Conservation (phyloP, 2,797 vertebrate genomes). For the Adelosebastes latens region DNA sequence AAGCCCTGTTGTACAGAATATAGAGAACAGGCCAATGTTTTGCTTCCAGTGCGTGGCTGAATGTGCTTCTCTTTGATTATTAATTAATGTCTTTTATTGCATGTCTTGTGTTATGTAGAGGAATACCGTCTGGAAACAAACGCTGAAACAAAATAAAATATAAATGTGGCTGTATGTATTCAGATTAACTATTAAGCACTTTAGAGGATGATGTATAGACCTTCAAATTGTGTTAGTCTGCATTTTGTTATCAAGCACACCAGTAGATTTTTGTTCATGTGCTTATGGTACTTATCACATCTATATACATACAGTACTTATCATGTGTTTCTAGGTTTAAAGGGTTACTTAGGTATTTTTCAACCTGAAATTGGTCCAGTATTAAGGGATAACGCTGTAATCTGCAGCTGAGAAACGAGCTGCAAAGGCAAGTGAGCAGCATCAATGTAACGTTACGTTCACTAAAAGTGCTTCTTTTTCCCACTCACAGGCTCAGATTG, state of each 20-base stretch:
- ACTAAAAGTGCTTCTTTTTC: not conserved
- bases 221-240: not conserved
- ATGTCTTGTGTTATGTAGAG: slow-evolving; percentile 1
- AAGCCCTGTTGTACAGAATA: slow-evolving; percentile 16
- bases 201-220: not conserved
- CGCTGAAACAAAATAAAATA: slow-evolving; percentile 9
- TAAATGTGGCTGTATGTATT: slow-evolving; percentile 15
- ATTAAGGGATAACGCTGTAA: too few relatives aligned
- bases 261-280: not conserved
- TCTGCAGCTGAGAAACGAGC: too few relatives aligned
- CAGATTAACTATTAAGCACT: slow-evolving; percentile 22
- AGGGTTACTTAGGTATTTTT: too few relatives aligned
- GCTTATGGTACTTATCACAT: not conserved
- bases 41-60: slow-evolving; percentile 14
- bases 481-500: not conserved
- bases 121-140: slow-evolving; percentile 3
- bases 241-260: not conserved
- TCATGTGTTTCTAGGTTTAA: not conserved
- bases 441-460: too few relatives aligned
- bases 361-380: too few relatives aligned
- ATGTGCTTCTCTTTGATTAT: slow-evolving; percentile 36
- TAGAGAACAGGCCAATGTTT: slow-evolving; percentile 5
- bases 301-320: not conserved
- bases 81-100: slow-evolving; percentile 30
- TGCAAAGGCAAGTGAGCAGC: too few relatives aligned